Base-by-base conservation (phyloP, 2,113 vertebrate genomes). In the Hyaena hyaena region DNA sequence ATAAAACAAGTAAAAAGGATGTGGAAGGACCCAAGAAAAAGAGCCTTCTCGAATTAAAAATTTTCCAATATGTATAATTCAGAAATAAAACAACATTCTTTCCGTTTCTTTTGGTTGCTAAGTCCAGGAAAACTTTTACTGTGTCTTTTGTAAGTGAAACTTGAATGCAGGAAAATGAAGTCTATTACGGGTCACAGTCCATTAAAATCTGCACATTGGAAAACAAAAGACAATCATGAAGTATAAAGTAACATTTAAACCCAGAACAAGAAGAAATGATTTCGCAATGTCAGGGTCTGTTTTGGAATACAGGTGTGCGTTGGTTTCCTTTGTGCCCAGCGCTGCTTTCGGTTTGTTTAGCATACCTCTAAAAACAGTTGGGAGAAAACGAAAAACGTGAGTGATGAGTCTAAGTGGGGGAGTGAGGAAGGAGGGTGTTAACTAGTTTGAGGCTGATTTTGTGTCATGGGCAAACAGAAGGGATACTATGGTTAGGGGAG, bases 31-130 rank as follows among this genome's bases (percentile, higher is more conserved):
- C 8, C 55, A 92, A 80, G 65, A 86, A 96, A 69, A 89, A 77
- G 48, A 80, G 26, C n/a, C 58, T 92, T 88, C 33, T 86, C 10
- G 5, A 93, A 90, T 55, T 90, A 87, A 14, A 43, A 71, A 66
- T 73, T 95, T 77, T 82, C n/a, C 31, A 76, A 26, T 28, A 77
- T 79, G 85, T 96, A 80, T 50, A 58, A 94, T 95, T 97, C 10
- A 83, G 35, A 96, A 87, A 35, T 33, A 65, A 85, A 92, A 63
- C 28, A 63, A 88, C 31, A 23, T 53, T 55, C 26, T 86, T 73
- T 93, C 73, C 93, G 11, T 74, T 95, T 96, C 48, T 76, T 89
- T 81, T 81, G 48, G 74, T 76, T 88, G 53, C 63, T 68, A 90
- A 91, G 12, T 66, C 23, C 68, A 82, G 35, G n/a, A 35, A 87